phyloP scores from a whole-genome alignment of 2,888 invertebrate genomes.

The Dinocampus coccinellae region DNA sequence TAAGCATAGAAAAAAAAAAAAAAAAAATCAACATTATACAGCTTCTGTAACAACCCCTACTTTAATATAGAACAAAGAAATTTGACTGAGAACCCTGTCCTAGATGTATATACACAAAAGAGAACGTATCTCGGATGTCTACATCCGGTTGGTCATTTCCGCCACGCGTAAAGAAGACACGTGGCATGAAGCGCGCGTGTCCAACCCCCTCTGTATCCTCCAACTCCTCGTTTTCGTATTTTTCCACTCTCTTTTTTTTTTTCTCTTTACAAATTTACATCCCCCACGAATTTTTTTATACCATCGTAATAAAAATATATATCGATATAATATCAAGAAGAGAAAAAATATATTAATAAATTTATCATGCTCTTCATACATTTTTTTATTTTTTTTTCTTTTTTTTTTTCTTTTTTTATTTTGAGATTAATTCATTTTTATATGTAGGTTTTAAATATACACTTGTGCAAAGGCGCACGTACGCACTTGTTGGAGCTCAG shows the following conservation, averaged over 20 bases:
- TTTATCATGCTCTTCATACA: no score
- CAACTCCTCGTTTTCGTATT: background rate
- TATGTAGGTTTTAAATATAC: background rate
- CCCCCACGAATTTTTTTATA: conserved; percentile 41
- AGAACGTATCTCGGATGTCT: conserved; percentile 64
- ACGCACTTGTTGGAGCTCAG: conserved; percentile 3
- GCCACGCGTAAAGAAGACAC: conserved; percentile 66
- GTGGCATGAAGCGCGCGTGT: conserved; percentile 57
- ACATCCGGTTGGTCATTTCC: conserved; percentile 70
- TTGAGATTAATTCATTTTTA: background rate
- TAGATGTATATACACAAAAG: conserved; percentile 9
- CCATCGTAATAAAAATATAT: no score
- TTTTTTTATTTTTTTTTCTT: no score
- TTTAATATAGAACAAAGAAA: conserved; percentile 40
- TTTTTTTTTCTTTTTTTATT: background rate
- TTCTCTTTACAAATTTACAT: no score
- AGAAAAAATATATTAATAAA: no score
- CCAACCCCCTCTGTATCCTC: conserved; percentile 25
- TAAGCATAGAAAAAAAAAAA: background rate
- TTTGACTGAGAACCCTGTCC: conserved; percentile 29
- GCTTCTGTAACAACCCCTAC: background rate
- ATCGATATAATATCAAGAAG: no score
- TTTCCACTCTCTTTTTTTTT: no score
- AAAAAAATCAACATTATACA: conserved; percentile 14
- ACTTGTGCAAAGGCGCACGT: background rate